A percentile compares a stretch with the other conserved stretches of the same genome.
Evolutionary conservation across 2,113 vertebrate genomes (phyloP).

Genomic region (Coreoperca whiteheadi): DNA sequence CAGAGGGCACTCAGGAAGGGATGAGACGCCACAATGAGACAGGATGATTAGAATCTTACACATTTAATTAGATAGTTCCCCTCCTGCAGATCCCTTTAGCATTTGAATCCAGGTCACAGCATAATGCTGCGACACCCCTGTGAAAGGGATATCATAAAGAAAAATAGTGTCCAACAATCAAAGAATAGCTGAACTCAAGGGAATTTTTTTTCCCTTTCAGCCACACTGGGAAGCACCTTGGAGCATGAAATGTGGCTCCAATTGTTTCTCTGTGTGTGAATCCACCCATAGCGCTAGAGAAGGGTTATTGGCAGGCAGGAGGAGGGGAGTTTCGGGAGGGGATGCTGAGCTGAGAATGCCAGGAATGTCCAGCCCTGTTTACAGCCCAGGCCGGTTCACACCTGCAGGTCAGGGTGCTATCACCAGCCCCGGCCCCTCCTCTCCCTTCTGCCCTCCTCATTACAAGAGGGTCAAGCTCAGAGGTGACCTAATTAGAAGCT

Average conservation of each 20-base stretch:
- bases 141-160: slow-evolving; percentile 54
- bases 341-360: slow-evolving; percentile 86
- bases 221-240: slow-evolving; percentile 67
- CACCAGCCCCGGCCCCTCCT: slow-evolving; percentile 78
- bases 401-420: slow-evolving; percentile 89
- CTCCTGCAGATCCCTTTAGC: slow-evolving; percentile 58
- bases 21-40: slow-evolving; percentile 33
- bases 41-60: slow-evolving; percentile 59
- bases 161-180: slow-evolving; percentile 60
- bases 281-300: slow-evolving; percentile 71
- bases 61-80: slow-evolving; percentile 67
- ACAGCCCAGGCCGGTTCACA: slow-evolving; percentile 85
- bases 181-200: slow-evolving; percentile 52
- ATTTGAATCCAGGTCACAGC: slow-evolving; percentile 57
- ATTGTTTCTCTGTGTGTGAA: slow-evolving; percentile 80
- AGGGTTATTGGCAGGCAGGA: slow-evolving; percentile 77
- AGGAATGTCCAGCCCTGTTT: slow-evolving; percentile 88
- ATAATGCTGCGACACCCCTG: slow-evolving; percentile 33
- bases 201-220: slow-evolving; percentile 60
- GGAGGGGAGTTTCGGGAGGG: slow-evolving; percentile 77
- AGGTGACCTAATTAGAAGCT: slow-evolving; percentile 90
- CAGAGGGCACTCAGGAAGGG: slow-evolving; percentile 39
- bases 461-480: slow-evolving; percentile 88
- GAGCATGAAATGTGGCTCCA: slow-evolving; percentile 82
- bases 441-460: slow-evolving; percentile 81